Evolutionary conservation across 1,140 invertebrate genomes (phyloP).

Genomic region (Andricus grossulariae): DNA sequence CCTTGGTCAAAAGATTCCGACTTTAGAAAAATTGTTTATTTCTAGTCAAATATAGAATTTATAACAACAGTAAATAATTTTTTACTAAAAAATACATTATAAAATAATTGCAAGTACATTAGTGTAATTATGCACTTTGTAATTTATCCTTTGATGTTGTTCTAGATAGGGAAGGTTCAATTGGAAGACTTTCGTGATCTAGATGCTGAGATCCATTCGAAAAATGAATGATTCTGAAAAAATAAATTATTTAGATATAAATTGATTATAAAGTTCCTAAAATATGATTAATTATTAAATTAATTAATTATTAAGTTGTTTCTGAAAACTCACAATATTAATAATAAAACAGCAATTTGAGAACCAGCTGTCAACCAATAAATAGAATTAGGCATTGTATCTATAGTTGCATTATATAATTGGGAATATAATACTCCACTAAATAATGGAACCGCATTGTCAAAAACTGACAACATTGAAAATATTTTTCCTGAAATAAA

Average conservation of each 20-base stretch:
- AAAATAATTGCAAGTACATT: no score
- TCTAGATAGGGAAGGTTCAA: no score
- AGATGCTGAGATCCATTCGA: not conserved
- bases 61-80: no score
- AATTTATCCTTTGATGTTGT: no score
- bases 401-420: slow-evolving; percentile 81
- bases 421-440: slow-evolving; percentile 83
- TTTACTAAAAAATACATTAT: no score
- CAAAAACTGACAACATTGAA: slow-evolving; percentile 84
- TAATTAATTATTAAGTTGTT: not conserved
- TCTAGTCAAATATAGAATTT: no score
- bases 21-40: no score
- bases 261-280: not conserved
- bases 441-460: slow-evolving; percentile 84
- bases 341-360: slow-evolving; percentile 79
- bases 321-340: slow-evolving; percentile 79
- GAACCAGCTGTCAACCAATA: slow-evolving; percentile 83
- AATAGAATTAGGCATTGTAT: slow-evolving; percentile 77
- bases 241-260: slow-evolving; percentile 22
- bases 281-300: not conserved
- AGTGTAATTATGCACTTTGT: no score
- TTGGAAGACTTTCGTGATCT: no score
- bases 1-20: no score
- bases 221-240: slow-evolving; percentile 50
- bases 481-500: slow-evolving; percentile 81